Base-by-base conservation (phyloP, 2,888 invertebrate species). In the Venustoraphidia nigricollis region DNA sequence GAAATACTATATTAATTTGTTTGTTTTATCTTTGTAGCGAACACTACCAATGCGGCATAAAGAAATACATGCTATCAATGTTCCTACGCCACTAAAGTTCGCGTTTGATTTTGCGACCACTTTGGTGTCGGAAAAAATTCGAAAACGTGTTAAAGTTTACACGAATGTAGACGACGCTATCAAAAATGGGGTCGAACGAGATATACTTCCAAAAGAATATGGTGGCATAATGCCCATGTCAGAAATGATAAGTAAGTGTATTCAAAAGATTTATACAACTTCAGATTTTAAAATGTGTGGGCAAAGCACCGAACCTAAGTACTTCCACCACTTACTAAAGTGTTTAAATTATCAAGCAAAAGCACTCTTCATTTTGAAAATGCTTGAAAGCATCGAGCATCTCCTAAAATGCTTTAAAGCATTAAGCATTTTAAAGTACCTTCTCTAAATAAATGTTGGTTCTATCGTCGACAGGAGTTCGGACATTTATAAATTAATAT, bases 181-280 rank as follows among this genome's bases (percentile, higher is more conserved):
- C 43, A 66, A 64, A n/a, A 52, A 58, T 45, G 64, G 61, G 17
- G 55, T 70, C 41, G 67, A 69, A 51, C 53, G 45, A 38, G 66
- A 68, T 38, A 69, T 76, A 2, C 63, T 90, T 47, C 89, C 89
- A 0, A 78, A 81, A 56, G 89, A 89, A 60, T 89, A 88, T 58
- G 89, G 89, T 5, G 89, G 89, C 9, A 74, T 69, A n/a, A 80
- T 86, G 68, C 86, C 87, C 0, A 81, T 88, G 81, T 73, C 76
- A 44, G 80, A 87, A 60, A 87, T 89, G 86, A 86, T 88, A 53
- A 78, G 87, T 86, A 61, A 71, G 62, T 54, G 46, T 11, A 38
- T 41, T 17, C 17, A 17, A 17, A 17, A 17, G 2, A 17, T 17
- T 17, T 17, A 17, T 17, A 17, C 17, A 4, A 17, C 17, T 17